These are phyloP conservation scores for Phymatocera aterrima DNA, from an alignment of 2,888 invertebrate species.

Conservation along the genomic window DNA sequence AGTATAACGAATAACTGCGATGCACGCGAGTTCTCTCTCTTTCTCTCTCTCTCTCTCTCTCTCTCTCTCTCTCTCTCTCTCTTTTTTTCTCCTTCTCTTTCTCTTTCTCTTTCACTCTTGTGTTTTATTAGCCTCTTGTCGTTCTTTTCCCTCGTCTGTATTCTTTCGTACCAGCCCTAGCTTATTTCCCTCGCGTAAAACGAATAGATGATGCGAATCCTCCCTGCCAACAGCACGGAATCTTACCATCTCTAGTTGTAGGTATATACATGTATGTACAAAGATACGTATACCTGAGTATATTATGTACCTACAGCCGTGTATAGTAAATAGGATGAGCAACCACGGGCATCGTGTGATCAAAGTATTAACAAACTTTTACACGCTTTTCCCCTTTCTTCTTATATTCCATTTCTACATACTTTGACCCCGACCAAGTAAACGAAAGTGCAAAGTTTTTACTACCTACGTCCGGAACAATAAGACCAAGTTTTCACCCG, in stretches of 20 bases:
- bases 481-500: constrained; percentile 53
- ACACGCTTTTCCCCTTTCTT: constrained; percentile 34
- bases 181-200: constrained; percentile 9
- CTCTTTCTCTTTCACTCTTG: neutral
- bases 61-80: neutral
- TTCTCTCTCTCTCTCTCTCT: neutral
- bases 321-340: neutral
- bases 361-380: constrained; percentile 36
- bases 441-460: constrained; percentile 40
- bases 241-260: neutral
- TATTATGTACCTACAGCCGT: neutral
- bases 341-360: constrained; percentile 8
- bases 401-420: neutral
- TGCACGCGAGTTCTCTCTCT: neutral
- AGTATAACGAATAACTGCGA: neutral
- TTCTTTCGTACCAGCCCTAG: neutral
- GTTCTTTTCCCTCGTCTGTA: neutral
- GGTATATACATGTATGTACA: neutral
- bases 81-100: neutral
- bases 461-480: constrained; percentile 31
- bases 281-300: neutral
- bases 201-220: neutral
- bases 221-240: neutral
- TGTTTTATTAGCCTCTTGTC: neutral
- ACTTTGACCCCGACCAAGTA: neutral